Evolutionary conservation across 2,113 vertebrate species (phyloP).

Genomic region (Aythya baeri): DNA sequence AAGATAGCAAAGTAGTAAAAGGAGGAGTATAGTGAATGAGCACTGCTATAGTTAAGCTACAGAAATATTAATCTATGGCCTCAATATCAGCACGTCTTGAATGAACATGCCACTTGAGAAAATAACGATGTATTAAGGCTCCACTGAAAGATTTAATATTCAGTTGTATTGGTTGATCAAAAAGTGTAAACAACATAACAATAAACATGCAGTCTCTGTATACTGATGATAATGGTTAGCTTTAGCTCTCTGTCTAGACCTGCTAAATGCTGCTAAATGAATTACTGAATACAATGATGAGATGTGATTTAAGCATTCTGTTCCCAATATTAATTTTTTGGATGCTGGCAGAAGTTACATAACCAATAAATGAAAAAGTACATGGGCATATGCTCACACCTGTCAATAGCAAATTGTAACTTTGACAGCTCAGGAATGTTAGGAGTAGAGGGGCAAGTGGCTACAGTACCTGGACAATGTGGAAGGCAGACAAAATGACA

Average conservation of each 20-base stretch:
- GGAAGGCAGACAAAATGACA: background rate
- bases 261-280: slow-evolving; percentile 12
- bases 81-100: background rate
- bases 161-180: background rate
- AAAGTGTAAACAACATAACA: background rate
- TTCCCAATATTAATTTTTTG: slow-evolving; percentile 1
- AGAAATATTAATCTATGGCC: background rate
- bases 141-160: background rate
- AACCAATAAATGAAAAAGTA: background rate
- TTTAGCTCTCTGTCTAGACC: slow-evolving; percentile 2
- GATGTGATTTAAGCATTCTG: background rate
- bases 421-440: background rate
- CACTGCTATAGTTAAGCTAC: background rate
- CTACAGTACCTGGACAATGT: background rate
- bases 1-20: background rate
- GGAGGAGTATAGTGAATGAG: background rate
- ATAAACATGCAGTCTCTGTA: background rate
- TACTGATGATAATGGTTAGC: background rate
- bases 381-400: background rate
- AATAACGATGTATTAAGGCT: background rate
- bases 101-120: background rate
- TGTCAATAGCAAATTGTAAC: background rate
- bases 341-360: background rate
- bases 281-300: background rate
- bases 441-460: background rate